These are phyloP conservation scores for Chrysocyon brachyurus DNA, from an alignment of 2,797 vertebrate species.

Conservation along the genomic window DNA sequence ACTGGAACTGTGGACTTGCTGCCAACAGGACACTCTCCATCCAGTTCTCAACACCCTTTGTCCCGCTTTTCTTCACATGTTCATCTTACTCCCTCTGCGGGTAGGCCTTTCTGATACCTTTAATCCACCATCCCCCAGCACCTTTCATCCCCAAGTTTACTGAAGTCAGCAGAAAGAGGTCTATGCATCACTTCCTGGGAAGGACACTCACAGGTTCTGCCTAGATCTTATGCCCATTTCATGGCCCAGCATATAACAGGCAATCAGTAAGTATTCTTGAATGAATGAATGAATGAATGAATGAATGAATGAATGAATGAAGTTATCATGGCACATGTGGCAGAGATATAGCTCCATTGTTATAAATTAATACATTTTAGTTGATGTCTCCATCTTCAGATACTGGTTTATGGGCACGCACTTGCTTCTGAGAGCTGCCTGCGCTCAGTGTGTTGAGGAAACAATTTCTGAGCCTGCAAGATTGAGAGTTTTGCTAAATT, in stretches of 20 bases:
- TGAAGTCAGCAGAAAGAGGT: not conserved
- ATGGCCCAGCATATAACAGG: not conserved
- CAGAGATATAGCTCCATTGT: not conserved
- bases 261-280: not conserved
- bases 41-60: not conserved
- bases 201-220: not conserved
- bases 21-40: not conserved
- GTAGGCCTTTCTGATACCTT: not conserved
- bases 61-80: not conserved
- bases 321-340: no score
- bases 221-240: not conserved
- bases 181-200: not conserved
- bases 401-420: not conserved
- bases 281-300: not conserved
- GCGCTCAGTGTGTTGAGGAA: not conserved
- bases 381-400: not conserved
- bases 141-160: not conserved
- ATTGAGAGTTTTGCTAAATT: not conserved
- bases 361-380: not conserved
- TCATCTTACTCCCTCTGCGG: not conserved
- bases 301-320: not conserved
- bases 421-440: not conserved
- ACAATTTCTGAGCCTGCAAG: not conserved
- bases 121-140: not conserved
- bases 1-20: not conserved